phyloP scores from a whole-genome alignment of 2,113 vertebrate genomes.

The Monopterus albus region DNA sequence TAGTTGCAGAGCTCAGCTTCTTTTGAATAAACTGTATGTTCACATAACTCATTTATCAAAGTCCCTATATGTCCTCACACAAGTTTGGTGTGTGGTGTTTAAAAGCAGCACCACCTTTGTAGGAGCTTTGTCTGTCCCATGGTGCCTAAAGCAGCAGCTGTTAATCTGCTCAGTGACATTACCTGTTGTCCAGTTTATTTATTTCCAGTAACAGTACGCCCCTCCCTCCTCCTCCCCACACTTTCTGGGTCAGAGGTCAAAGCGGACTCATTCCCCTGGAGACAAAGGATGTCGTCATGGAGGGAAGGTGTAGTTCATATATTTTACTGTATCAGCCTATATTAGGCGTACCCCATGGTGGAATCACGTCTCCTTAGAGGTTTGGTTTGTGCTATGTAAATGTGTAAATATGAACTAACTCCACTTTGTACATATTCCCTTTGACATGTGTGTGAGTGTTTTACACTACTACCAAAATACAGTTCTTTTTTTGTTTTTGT shows the following conservation, averaged over 20 bases:
- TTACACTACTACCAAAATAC: constrained; percentile 70
- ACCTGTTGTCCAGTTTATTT: constrained; percentile 28
- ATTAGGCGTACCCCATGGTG: constrained; percentile 71
- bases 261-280: constrained; percentile 41
- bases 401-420: constrained; percentile 75
- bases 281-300: constrained; percentile 49
- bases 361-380: constrained; percentile 58
- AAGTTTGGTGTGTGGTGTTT: constrained; percentile 12
- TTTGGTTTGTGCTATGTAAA: constrained; percentile 69
- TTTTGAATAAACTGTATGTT: constrained; percentile 2
- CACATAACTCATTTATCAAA: background rate
- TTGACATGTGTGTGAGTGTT: constrained; percentile 65
- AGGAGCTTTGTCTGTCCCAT: constrained; percentile 49
- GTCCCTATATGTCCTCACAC: background rate
- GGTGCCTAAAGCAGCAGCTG: constrained; percentile 65
- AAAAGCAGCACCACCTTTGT: constrained; percentile 12
- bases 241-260: constrained; percentile 24
- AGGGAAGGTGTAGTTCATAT: constrained; percentile 53
- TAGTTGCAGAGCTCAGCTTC: constrained; percentile 16
- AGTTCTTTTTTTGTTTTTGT: background rate
- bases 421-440: constrained; percentile 71
- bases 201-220: background rate
- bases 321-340: constrained; percentile 74
- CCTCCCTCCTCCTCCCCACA: constrained; percentile 11
- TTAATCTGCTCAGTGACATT: constrained; percentile 39